Base-by-base conservation (phyloP, 92 coral and sea anemone genomes). In the Pocillopora grandis region DNA sequence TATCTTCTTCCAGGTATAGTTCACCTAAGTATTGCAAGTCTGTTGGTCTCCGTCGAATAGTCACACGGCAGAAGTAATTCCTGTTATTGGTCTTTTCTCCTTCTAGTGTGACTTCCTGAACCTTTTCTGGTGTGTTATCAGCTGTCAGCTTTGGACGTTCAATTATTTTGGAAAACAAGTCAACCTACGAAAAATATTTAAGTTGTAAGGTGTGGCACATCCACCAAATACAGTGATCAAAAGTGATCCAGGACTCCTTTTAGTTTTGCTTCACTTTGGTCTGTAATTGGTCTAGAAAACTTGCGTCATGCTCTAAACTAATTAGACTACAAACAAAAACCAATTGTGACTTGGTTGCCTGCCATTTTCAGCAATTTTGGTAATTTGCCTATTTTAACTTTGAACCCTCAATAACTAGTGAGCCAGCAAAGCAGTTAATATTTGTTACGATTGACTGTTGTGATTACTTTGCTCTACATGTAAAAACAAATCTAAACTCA, bases 31-130 rank as follows among this genome's bases (percentile, higher is more conserved):
- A 94, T 84, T 96, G 99, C 27, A 94, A 87, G 84, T 96, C 99
- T 56, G 98, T 95, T 56, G 99, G 99, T 14, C 99, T 91, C 12
- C 95, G 95, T 23, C 95, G 98, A 78, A 96, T 94, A n/a, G 98
- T 96, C 90, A 96, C 99, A 56, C 98, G 98, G 61, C 99, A 96
- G 92, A 88, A 95, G 80, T 94, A 96, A 86, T 94, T 96, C 62
- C 99, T 91, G 82, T 94, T 96, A 77, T 96, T 95, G 23, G 98
- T 96, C 89, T 96, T 96, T 79, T 96, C 99, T 18, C 98, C 99
- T 77, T 96, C 99, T 35, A 96, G 89, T 55, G 98, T 95, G 15
- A 94, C 95, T 62, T 96, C 99, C 62, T 96, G 98, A 8, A 96
- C 99, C 68, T 88, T 89, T 65, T 96, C 99, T 60, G 98, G 94